phyloP scores from a whole-genome alignment of 2,113 vertebrate genomes.

The Vombatus ursinus region DNA sequence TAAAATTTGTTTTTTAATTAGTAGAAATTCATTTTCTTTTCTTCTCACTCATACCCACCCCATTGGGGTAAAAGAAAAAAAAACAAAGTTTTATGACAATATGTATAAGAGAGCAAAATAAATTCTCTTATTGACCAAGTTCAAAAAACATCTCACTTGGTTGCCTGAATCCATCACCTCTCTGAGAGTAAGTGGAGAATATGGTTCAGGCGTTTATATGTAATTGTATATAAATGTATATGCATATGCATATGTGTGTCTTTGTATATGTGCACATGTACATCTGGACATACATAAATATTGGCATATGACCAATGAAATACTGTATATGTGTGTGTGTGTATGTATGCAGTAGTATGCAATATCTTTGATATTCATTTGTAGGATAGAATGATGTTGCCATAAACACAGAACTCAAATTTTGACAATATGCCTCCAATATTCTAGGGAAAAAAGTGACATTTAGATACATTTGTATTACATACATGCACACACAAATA shows the following conservation, averaged over 20 bases:
- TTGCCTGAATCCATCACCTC: not conserved
- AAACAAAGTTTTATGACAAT: not conserved
- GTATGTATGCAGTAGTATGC: not conserved
- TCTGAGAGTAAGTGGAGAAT: not conserved
- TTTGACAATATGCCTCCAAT: not conserved
- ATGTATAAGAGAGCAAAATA: not conserved
- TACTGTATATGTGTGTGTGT: not conserved
- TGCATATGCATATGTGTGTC: not conserved
- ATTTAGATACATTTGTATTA: not conserved
- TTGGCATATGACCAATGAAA: not conserved
- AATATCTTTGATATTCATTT: not conserved
- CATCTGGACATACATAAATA: not conserved
- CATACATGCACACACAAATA: not conserved
- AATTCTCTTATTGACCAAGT: not conserved
- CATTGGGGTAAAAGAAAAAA: not conserved
- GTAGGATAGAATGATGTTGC: not conserved
- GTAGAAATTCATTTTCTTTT: not conserved
- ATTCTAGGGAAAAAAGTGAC: not conserved
- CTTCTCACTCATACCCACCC: not conserved
- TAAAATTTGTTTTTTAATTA: not conserved
- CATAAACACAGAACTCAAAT: not conserved
- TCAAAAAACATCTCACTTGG: not conserved
- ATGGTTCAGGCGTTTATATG: not conserved
- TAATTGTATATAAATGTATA: not conserved
- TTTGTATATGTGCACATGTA: not conserved